Conservation (phyloP, 2,797 vertebrate species). For the Triplophysa yarkandensis region DNA sequence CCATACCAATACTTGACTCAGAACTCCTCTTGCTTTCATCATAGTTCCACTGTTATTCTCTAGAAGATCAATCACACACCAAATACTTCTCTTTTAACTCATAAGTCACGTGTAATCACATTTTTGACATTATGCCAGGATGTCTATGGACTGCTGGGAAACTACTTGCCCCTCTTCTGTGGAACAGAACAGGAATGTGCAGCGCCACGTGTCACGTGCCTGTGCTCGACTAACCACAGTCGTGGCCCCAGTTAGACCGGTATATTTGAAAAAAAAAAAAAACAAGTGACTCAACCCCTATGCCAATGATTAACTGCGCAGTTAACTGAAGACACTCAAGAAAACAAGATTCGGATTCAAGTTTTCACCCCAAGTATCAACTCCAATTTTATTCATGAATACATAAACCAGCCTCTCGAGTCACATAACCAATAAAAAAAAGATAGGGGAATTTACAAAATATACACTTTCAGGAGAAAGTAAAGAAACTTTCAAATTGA, state of each 20-base stretch:
- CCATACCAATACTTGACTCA: no score
- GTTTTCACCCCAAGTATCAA: neutral
- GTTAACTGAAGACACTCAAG: neutral
- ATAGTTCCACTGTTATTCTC: no score
- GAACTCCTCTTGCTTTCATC: no score
- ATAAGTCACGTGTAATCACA: neutral
- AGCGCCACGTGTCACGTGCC: conserved; percentile 43
- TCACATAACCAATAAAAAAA: neutral
- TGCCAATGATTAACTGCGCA: neutral
- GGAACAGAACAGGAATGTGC: conserved; percentile 24
- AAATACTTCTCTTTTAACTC: neutral
- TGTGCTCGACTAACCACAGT: conserved; percentile 50
- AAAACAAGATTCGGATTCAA: neutral
- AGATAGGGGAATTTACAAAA: neutral
- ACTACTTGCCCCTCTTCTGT: neutral
- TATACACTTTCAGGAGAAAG: neutral
- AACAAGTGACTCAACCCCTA: neutral
- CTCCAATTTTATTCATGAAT: conserved; percentile 5
- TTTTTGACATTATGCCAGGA: neutral
- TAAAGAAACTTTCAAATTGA: neutral
- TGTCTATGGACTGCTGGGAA: neutral
- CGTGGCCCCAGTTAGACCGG: conserved; percentile 52
- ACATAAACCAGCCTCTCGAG: neutral
- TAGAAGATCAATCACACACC: neutral
- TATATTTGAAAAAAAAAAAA: conserved; percentile 58